A percentile compares a stretch with the other conserved stretches of the same genome.
Evolutionary conservation across 2,888 invertebrate species (phyloP).

Genomic region (Eremobia ochroleuca): DNA sequence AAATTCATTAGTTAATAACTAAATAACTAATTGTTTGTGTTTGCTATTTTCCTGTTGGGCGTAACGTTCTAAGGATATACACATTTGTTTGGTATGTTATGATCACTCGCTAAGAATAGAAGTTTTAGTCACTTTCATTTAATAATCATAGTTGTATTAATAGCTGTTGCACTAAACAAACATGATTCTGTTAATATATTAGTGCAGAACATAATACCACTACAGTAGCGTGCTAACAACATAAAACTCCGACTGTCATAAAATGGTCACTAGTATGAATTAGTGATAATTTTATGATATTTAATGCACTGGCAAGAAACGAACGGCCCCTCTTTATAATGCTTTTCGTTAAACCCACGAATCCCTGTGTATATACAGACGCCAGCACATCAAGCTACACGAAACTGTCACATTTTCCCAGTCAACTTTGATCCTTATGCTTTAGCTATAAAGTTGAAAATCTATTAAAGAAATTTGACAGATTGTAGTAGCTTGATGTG

Average conservation of each 20-base stretch:
- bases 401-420: no score
- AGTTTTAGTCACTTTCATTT: neutral
- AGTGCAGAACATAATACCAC: neutral
- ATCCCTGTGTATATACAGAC: no score
- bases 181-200: neutral
- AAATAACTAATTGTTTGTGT: constrained; percentile 25
- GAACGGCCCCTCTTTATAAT: no score
- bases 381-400: no score
- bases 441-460: no score
- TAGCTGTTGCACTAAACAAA: neutral
- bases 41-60: constrained; percentile 37
- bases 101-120: constrained; percentile 12
- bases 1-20: constrained; percentile 21
- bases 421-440: no score
- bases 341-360: no score
- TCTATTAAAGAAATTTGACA: no score
- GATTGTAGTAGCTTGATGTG: no score
- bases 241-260: neutral
- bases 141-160: constrained; percentile 15
- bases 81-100: neutral
- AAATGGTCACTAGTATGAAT: neutral
- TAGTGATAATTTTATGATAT: neutral
- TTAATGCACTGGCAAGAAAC: no score
- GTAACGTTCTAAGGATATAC: constrained; percentile 1
- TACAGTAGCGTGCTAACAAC: neutral